Percentiles rank a stretch among this genome's conserved stretches.
phyloP scores from a whole-genome alignment of 2,888 invertebrate genomes.

The Hipparchia sbordonii region DNA sequence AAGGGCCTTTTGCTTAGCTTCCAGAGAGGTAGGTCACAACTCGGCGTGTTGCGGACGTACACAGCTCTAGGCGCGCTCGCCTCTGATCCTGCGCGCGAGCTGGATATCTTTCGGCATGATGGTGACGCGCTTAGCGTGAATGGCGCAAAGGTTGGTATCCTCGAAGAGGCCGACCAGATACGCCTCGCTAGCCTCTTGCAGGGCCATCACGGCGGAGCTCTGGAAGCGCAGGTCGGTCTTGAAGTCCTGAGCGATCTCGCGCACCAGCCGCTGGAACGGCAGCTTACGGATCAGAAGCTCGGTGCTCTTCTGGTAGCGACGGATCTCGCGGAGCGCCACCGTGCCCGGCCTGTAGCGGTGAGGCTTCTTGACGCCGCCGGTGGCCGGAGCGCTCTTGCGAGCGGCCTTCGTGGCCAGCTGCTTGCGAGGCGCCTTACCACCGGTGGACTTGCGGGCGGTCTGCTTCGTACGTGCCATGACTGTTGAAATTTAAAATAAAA shows the following conservation, averaged over 20 bases:
- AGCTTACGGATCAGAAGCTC: slow-evolving; percentile 21
- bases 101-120: slow-evolving; percentile 18
- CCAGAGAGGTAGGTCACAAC: neutral
- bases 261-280: slow-evolving; percentile 90
- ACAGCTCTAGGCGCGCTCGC: slow-evolving; percentile 15
- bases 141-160: slow-evolving; percentile 67
- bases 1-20: slow-evolving; percentile 4
- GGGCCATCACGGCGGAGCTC: slow-evolving; percentile 77
- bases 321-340: slow-evolving; percentile 13
- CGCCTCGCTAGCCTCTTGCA: slow-evolving; percentile 89
- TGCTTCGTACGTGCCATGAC: too few relatives aligned
- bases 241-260: slow-evolving; percentile 92
- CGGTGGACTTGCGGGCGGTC: too few relatives aligned
- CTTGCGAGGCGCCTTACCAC: too few relatives aligned
- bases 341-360: neutral
- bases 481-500: too few relatives aligned
- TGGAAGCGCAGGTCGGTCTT: neutral
- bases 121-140: slow-evolving; percentile 89
- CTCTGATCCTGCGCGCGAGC: slow-evolving; percentile 16
- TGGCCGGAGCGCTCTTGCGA: too few relatives aligned
- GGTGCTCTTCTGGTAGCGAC: slow-evolving; percentile 25
- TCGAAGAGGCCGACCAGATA: slow-evolving; percentile 93
- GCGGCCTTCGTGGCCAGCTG: too few relatives aligned
- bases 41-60: too few relatives aligned
- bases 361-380: too few relatives aligned